Evolutionary conservation across 2,113 vertebrate species (phyloP).

Genomic region (Cyanoramphus novaezelandiae): DNA sequence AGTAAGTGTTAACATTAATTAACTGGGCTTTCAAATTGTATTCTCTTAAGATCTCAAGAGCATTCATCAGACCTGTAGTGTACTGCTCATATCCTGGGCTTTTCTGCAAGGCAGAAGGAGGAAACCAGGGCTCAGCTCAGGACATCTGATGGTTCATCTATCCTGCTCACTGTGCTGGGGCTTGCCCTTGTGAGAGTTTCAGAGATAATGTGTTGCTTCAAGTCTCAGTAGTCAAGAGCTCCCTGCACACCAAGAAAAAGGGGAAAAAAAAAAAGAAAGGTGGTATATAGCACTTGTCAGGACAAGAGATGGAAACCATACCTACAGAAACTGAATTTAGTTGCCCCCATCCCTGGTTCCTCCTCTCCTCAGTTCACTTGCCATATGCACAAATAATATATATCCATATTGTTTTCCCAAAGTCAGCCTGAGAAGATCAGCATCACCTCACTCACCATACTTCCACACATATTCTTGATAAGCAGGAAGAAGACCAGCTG

Average conservation of each 20-base stretch:
- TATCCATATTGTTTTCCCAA: not conserved
- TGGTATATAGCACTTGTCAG: not conserved
- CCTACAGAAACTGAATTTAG: not conserved
- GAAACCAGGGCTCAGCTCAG: not conserved
- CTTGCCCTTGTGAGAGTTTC: not conserved
- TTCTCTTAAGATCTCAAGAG: not conserved
- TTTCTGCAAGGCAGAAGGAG: not conserved
- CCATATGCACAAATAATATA: accelerated
- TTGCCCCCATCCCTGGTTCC: accelerated
- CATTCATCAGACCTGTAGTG: not conserved
- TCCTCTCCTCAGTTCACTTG: not conserved
- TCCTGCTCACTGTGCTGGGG: not conserved
- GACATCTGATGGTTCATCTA: accelerated
- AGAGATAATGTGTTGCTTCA: not conserved
- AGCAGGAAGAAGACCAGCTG: not conserved
- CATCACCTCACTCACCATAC: not conserved
- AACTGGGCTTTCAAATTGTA: not conserved
- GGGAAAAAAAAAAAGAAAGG: accelerated
- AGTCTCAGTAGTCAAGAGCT: not conserved
- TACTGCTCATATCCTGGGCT: not conserved
- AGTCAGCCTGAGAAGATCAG: not conserved
- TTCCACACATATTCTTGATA: not conserved
- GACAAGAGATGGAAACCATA: not conserved
- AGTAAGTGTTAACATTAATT: not conserved
- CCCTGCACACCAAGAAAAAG: not conserved